phyloP scores from a whole-genome alignment of 2,888 invertebrate species.

The Muschampia staudingeri region DNA sequence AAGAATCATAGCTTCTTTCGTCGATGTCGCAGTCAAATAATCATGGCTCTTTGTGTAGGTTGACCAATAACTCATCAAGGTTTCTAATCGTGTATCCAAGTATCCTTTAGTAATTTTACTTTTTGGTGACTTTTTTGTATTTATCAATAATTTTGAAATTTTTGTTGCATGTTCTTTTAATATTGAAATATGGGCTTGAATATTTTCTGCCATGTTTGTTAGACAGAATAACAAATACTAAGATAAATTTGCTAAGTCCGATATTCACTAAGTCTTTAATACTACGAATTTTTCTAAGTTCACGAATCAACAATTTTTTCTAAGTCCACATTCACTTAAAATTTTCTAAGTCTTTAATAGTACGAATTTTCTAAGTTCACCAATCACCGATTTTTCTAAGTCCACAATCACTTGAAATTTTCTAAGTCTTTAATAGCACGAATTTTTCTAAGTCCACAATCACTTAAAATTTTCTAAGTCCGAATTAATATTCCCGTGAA shows the following conservation, averaged over 20 bases:
- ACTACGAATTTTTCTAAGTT: neutral
- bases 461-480: neutral
- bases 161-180: slow-evolving; percentile 6
- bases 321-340: neutral
- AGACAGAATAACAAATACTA: neutral
- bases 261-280: neutral
- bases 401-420: neutral
- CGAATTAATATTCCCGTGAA: slow-evolving; percentile 23
- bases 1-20: neutral
- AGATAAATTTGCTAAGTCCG: neutral
- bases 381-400: neutral
- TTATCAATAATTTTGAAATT: neutral
- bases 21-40: neutral
- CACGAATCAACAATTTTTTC: neutral
- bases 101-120: neutral
- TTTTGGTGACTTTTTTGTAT: neutral
- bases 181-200: neutral
- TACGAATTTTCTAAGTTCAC: neutral
- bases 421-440: neutral
- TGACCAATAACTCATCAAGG: neutral
- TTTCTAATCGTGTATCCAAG: neutral
- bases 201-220: neutral
- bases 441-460: neutral
- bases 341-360: neutral
- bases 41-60: neutral